Conservation (phyloP, 2,888 invertebrate species). For the Protophormia terraenovae region DNA sequence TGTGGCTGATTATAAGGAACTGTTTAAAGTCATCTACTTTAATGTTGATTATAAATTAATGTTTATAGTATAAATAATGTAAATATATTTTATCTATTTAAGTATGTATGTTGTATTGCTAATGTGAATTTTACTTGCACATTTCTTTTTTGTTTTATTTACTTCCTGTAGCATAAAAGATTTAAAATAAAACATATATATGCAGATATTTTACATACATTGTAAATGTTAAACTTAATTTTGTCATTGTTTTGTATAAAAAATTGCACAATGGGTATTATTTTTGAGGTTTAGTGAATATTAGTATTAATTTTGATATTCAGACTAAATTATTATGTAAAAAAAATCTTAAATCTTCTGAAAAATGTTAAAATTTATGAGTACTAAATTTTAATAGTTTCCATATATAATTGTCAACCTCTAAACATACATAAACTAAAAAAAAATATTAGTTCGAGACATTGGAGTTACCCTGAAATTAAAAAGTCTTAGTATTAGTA, state of each 20-base stretch:
- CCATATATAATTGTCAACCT: no score
- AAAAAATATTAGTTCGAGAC: no score
- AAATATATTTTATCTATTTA: not conserved
- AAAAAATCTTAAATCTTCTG: no score
- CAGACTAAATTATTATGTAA: no score
- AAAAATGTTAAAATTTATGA: no score
- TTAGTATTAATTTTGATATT: no score
- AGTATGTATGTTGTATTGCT: not conserved
- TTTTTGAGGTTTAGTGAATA: no score
- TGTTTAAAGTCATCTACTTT: conserved; percentile 21
- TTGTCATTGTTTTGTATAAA: not conserved
- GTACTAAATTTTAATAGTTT: no score
- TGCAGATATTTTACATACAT: not conserved
- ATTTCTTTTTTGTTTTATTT: not conserved
- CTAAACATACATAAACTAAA: no score
- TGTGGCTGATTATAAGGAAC: not conserved
- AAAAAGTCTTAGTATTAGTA: no score
- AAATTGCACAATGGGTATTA: not conserved
- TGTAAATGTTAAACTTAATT: not conserved
- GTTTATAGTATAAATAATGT: not conserved
- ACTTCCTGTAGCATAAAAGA: not conserved
- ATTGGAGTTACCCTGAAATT: no score
- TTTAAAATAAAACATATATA: not conserved
- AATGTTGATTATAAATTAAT: conserved; percentile 49
- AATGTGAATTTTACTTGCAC: not conserved